Base-by-base conservation (phyloP, 2,113 vertebrate genomes). In the Ptychochromis oligacanthus region DNA sequence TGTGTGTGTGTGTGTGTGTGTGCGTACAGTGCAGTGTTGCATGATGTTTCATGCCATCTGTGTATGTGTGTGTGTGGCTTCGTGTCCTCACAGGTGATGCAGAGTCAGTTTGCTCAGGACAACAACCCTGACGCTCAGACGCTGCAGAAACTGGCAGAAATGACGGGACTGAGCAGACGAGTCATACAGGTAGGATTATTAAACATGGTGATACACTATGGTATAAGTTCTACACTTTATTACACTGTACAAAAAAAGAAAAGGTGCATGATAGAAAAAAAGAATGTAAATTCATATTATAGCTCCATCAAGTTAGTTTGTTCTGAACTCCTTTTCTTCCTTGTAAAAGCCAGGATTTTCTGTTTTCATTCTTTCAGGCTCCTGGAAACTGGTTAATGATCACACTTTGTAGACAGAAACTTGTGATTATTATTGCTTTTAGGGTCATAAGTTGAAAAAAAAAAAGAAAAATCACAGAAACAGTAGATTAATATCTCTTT, bases 51-150 rank as follows among this genome's bases (percentile, higher is more conserved):
- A 58, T 12, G 4, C 61, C 28, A 4, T 61, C 28, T 61, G 20
- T 55, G 28, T 61, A 4, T 55, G 54, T 49, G 15, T 49, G 14
- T 31, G 7, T 40, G 4, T 58, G 17, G 34, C 8, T 57, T n/a
- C 34, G n/a, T 79, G 6, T 80, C 58, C 38, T 56, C 3, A 0
- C 91, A 98, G 97, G 97, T 98, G 78, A 98, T 98, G 97, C 97
- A 98, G 94, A 95, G 95, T 40, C 97, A 98, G 93, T 98, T 98
- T 78, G 96, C 96, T 81, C 97, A 97, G 94, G 97, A 98, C 92
- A 98, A 98, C 94, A 98, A 98, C 88, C 97, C 97, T 0, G 97
- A 98, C 10, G 97, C 97, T 22, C 97, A 98, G 87, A 97, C 97
- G 1, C 92, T 98, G 61, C 97, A 98, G 95, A 97, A 97, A 87